These are phyloP conservation scores for Scarus forsteni DNA, from an alignment of 2,797 vertebrate species.

Conservation along the genomic window DNA sequence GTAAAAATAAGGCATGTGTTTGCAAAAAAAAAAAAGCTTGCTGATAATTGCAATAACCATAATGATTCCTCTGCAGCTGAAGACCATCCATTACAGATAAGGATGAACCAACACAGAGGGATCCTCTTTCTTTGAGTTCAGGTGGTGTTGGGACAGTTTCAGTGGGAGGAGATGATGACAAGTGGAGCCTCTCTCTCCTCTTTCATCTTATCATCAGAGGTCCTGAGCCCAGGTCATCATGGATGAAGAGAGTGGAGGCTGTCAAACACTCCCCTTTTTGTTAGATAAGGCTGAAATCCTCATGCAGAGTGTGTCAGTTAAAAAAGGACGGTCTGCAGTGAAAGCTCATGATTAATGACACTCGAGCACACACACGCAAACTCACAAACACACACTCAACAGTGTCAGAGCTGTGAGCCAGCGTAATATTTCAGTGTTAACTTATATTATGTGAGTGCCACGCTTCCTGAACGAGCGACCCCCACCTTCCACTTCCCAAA, in stretches of 20 bases:
- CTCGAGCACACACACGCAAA: constrained; percentile 11
- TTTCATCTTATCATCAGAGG: constrained; percentile 73
- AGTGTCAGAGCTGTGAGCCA: constrained; percentile 50
- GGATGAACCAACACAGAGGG: not conserved
- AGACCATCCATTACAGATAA: not conserved
- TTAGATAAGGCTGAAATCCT: constrained; percentile 39
- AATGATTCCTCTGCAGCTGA: not conserved
- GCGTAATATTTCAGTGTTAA: constrained; percentile 61
- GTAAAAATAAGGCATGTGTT: too few species aligned
- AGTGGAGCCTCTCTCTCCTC: constrained; percentile 21
- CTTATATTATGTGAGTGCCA: constrained; percentile 49
- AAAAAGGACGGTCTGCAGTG: constrained; percentile 27
- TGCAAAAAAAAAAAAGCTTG: too few species aligned
- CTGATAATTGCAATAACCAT: too few species aligned
- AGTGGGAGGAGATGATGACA: constrained; percentile 30
- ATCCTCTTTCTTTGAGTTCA: not conserved
- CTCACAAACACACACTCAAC: not conserved
- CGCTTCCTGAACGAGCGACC: constrained; percentile 48
- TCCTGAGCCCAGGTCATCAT: constrained; percentile 44
- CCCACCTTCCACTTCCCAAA: constrained; percentile 25
- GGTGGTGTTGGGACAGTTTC: not conserved
- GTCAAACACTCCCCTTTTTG: constrained; percentile 6
- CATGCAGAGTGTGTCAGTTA: constrained; percentile 14
- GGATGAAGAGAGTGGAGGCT: constrained; percentile 29
- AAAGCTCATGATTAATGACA: constrained; percentile 59